Conservation (phyloP, 2,888 invertebrate genomes). For the Melinaea menophilus region DNA sequence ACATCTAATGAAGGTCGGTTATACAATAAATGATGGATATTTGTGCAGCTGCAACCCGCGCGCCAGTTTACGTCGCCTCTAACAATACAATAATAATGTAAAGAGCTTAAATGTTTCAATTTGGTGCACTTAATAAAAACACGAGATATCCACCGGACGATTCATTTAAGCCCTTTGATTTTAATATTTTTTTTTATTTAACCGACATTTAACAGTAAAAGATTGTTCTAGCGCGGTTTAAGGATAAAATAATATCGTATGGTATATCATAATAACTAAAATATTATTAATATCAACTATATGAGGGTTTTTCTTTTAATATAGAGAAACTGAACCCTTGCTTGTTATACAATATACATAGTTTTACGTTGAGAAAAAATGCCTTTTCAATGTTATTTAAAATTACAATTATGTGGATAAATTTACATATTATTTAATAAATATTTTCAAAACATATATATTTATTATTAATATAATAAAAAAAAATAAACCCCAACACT, state of each 20-base stretch:
- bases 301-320: too few relatives aligned
- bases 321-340: too few relatives aligned
- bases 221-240: conserved; percentile 28
- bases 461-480: neutral
- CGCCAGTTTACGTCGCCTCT: conserved; percentile 39
- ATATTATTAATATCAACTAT: too few relatives aligned
- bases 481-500: neutral
- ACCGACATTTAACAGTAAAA: neutral
- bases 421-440: neutral
- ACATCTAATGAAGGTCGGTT: neutral
- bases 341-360: too few relatives aligned
- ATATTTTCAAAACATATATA: neutral
- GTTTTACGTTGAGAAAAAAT: too few relatives aligned
- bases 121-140: conserved; percentile 48
- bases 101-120: conserved; percentile 64
- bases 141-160: conserved; percentile 11
- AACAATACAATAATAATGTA: conserved; percentile 61
- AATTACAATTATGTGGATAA: neutral
- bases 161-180: conserved; percentile 12
- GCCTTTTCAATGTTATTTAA: too few relatives aligned
- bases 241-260: neutral
- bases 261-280: too few relatives aligned
- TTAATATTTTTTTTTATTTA: conserved; percentile 8
- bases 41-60: conserved; percentile 41
- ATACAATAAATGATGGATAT: conserved; percentile 23